Evolutionary conservation across 2,888 invertebrate genomes (phyloP).

Genomic region (Drosophila pseudotakahashii): DNA sequence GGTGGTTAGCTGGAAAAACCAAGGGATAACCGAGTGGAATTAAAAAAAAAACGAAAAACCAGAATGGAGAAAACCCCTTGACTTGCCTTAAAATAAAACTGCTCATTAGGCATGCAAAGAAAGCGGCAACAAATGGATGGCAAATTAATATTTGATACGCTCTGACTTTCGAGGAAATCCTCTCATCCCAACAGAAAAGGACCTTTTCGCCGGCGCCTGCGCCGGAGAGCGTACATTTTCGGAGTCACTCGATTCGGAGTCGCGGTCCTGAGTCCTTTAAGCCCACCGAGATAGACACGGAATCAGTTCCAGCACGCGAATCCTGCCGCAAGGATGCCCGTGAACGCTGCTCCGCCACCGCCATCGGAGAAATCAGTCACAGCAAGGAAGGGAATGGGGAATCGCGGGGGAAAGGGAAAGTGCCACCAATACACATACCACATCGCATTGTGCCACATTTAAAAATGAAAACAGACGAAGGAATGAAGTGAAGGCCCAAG

Average conservation of each 20-base stretch:
- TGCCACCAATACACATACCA: constrained; percentile 4
- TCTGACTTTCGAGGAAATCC: constrained; percentile 26
- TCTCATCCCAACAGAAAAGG: neutral
- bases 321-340: constrained; percentile 78
- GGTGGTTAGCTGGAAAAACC: constrained; percentile 23
- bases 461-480: constrained; percentile 53
- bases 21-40: constrained; percentile 14
- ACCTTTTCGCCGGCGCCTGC: constrained; percentile 13
- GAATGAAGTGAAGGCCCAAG: constrained; percentile 36
- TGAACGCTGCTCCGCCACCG: constrained; percentile 44
- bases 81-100: constrained; percentile 40
- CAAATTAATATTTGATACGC: constrained; percentile 71
- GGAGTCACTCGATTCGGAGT: constrained; percentile 10
- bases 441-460: constrained; percentile 68
- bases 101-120: constrained; percentile 69
- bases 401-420: constrained; percentile 20
- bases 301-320: constrained; percentile 80
- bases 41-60: too few relatives aligned
- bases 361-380: constrained; percentile 18
- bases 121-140: constrained; percentile 52
- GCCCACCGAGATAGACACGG: constrained; percentile 20
- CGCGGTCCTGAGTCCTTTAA: constrained; percentile 1
- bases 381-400: constrained; percentile 3
- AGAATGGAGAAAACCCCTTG: constrained; percentile 42
- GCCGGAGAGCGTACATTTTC: constrained; percentile 5